Base-by-base conservation (phyloP, 2,113 vertebrate species). In the Menidia beryllina region DNA sequence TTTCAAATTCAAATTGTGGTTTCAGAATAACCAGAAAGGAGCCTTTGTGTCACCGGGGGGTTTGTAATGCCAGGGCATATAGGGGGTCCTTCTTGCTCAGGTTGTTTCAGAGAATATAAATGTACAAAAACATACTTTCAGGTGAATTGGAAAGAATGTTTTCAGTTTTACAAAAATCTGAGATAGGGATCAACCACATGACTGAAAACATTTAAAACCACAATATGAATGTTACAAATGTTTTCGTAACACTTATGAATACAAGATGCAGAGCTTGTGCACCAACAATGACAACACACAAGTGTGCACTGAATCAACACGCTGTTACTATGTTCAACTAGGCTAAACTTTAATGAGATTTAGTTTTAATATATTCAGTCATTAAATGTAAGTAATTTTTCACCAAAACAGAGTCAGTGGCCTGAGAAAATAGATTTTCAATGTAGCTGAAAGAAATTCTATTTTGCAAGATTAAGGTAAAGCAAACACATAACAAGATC, bases 401-500 rank as follows among this genome's bases (percentile, higher is more conserved):
- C 19, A 51, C 38, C 3, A 14, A 21, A 50, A 62, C 51, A 49
- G 6, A 59, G 36, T 72, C 21, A 72, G 38, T 68, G 38, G n/a
- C 38, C 57, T 53, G 4, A 41, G n/a, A 65, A 73, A 75, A 63
- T 15, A 23, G 19, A 41, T 55, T 55, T 23, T 43, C 24, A 75
- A 75, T 68, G 38, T 57, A 47, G 12, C 58, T 13, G 43, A 36
- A 62, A 50, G n/a, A 49, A 27, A 64, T 69, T 24, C 25, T 60
- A 25, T 55, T 78, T 75, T 36, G 52, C 8, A 36, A 63, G 56
- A 75, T 73, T 54, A 66, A 58, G 51, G 72, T 80, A 82, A 77
- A 70, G 41, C 38, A 79, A 87, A 83, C 63, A 79, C 71, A 69
- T 77, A 77, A 76, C 55, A 75, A 20, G 20, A 76, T 68, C 53